Evolutionary conservation across 2,888 invertebrate species (phyloP).

Genomic region (Pelosia muscerda): DNA sequence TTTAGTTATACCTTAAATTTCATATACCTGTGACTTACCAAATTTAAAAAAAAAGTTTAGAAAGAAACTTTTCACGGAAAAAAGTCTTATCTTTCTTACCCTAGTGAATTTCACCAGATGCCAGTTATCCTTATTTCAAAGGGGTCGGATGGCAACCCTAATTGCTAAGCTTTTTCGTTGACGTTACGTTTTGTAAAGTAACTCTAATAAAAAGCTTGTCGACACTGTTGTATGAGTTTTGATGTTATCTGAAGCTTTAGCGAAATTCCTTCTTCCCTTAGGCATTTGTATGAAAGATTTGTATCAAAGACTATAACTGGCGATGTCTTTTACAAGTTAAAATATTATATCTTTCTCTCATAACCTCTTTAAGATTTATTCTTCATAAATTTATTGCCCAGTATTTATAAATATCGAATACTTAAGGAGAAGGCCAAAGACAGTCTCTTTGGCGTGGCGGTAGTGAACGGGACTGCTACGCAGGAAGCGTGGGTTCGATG

Average conservation of each 20-base stretch:
- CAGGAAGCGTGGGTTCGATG: too few relatives aligned
- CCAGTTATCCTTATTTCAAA: constrained; percentile 47
- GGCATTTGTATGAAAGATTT: neutral
- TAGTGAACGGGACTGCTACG: too few relatives aligned
- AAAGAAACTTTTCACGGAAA: constrained; percentile 33
- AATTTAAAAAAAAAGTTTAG: constrained; percentile 41
- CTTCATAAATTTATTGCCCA: neutral
- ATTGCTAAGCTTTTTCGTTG: constrained; percentile 30
- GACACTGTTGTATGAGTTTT: constrained; percentile 4
- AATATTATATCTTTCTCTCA: neutral
- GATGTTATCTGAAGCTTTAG: neutral
- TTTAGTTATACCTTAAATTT: too few relatives aligned
- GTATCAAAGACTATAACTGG: neutral
- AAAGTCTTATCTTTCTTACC: constrained; percentile 40
- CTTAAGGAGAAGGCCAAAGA: neutral
- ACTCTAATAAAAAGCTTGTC: neutral
- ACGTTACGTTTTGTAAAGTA: constrained; percentile 21
- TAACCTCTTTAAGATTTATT: neutral
- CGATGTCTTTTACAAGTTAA: neutral
- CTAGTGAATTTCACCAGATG: constrained; percentile 30
- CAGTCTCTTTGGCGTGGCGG: too few relatives aligned
- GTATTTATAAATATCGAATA: neutral
- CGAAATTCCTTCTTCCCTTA: neutral
- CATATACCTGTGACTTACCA: constrained; percentile 20
- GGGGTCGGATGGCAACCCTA: constrained; percentile 22